Base-by-base conservation (phyloP, 2,113 vertebrate species). In the Sclerurus mexicanus region DNA sequence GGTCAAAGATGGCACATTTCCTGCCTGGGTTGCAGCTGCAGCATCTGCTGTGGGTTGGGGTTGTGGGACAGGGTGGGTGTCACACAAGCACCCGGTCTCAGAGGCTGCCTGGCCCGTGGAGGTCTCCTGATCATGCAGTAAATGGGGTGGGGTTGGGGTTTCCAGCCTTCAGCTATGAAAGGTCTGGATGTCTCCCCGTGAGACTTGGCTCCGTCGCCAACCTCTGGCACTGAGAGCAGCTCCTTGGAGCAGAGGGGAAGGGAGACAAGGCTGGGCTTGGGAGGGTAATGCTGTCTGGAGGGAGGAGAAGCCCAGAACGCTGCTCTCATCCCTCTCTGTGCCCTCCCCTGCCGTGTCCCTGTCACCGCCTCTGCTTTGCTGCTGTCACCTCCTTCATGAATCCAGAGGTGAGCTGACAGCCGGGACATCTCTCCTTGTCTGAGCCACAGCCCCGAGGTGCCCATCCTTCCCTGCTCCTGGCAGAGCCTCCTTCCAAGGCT, bases 161-260 rank as follows among this genome's bases (percentile, higher is more conserved):
- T 68, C 20, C 62, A 59, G 16, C 62, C 16, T 2, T 7, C 6
- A 4, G 11, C 60, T 63, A 2, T 44, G 31, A 59, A 73, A 91
- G 71, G 50, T 58, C 53, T 72, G 53, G 63, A 4, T 3, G 8
- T 20, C 56, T 40, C 37, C 37, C 50, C 1, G 0, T 0, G 4
- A 21, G 37, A 2, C 3, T 12, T 6, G 12, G 44, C 33, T 85
- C n/a, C 23, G 5, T 7, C 23, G 42, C 44, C 12, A 7, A 18
- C 8, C 23, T 68, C 77, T 5, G 4, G 22, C 35, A 46, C 2
- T 11, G n/a, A 37, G 37, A 66, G 60, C 12, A 49, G 63, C 12
- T 52, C 40, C 25, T n/a, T 4, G 6, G 21, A 75, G 53, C 40
- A 73, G 40, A 49, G 47, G 25, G n/a, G 21, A n/a, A 33, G 39